Evolutionary conservation across 2,113 vertebrate species (phyloP).

Genomic region (Pavo muticus): DNA sequence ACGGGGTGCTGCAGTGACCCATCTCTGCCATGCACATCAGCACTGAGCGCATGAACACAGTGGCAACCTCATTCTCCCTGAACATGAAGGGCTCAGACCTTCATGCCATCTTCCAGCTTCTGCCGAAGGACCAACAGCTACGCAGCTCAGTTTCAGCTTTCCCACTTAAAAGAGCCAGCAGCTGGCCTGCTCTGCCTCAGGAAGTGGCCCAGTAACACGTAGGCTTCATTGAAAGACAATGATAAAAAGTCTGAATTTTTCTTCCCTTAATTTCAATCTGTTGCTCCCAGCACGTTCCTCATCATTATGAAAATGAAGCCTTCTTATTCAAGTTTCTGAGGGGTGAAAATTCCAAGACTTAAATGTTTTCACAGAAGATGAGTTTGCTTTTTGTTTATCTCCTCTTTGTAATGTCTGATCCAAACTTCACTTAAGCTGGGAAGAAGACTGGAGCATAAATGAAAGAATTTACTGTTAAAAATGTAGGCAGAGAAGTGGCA

Average conservation of each 20-base stretch:
- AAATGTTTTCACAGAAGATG: neutral
- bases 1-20: neutral
- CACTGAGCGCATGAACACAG: neutral
- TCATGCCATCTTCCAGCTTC: neutral
- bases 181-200: neutral
- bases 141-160: neutral
- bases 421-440: neutral
- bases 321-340: neutral
- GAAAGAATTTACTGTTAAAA: neutral
- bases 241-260: neutral
- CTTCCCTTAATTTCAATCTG: slow-evolving; percentile 1
- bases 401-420: neutral
- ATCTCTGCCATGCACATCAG: neutral
- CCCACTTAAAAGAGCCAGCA: neutral
- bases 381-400: neutral
- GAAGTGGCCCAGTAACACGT: neutral
- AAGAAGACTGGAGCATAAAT: neutral
- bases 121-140: neutral
- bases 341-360: neutral
- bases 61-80: neutral
- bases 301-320: slow-evolving; percentile 11
- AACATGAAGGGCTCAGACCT: neutral
- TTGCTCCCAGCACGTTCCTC: slow-evolving; percentile 1
- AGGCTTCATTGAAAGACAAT: neutral
- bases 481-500: neutral